Evolutionary conservation across 2,888 invertebrate species (phyloP), one percentile per base, ranked within the genome.

Genomic region (Craniophora ligustri): DNA sequence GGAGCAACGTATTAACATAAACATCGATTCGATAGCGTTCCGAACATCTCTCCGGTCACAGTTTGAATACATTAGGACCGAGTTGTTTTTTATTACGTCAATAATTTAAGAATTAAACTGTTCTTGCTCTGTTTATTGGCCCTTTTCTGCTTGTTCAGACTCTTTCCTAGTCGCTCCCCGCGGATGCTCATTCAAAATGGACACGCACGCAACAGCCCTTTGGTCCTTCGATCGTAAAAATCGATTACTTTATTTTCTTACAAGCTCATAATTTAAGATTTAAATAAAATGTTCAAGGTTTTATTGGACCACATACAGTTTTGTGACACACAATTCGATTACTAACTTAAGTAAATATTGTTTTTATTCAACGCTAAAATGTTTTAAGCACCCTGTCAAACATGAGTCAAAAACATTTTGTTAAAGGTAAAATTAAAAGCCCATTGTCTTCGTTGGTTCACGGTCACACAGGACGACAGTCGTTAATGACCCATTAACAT

Each of bases 91-190:
- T 91, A 91, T 88, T 78, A 76, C 78, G 70, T 81, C 85, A 85
- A 89, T 92, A 91, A 88, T 87, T 91, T 87, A 79, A 74, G 85
- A 85, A 85, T 85, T 82, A 87, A 91, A 88, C 78, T 82, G 86
- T 86, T 81, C 77, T 79, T 73, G 67, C 66, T 73, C 58, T 59
- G 62, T 75, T 72, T 63, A 56, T 69, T 70, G 67, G 65, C 69
- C 67, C 65, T 76, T 76, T 78, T 76, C 74, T 71, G 65, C 68
- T 72, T 73, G 55, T 68, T 45, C 41, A 16, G 31, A 67, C 57
- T 50, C 62, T 67, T 62, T 59, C 67, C 70, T 72, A 75, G 68
- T 62, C 53, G 70, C 74, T 78, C 76, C 81, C 78, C 75, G 76
- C 71, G 74, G 80, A 66, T 75, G 61, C 48, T 66, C 53, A 53